phyloP scores from a whole-genome alignment of 1,140 invertebrate species.

The Drosophila aff. region DNA sequence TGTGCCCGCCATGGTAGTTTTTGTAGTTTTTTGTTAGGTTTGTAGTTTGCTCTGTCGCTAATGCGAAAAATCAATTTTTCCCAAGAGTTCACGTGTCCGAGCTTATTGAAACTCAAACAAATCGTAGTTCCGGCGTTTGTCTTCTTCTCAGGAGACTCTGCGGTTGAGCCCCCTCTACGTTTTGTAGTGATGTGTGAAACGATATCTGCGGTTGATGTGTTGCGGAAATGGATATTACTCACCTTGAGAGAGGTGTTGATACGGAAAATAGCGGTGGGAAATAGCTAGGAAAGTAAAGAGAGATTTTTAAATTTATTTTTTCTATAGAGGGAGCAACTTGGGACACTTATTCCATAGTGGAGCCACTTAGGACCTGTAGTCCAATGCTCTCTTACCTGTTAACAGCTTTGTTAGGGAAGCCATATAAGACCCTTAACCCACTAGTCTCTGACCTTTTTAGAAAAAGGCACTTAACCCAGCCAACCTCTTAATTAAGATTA shows the following conservation, averaged over 20 bases:
- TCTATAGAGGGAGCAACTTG: not conserved
- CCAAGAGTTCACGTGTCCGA: conserved; percentile 50
- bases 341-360: too few relatives aligned
- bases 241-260: conserved; percentile 14
- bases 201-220: conserved; percentile 36
- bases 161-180: conserved; percentile 25
- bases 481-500: too few relatives aligned
- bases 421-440: too few relatives aligned
- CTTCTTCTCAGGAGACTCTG: conserved; percentile 12
- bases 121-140: conserved; percentile 70
- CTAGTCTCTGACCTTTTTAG: too few relatives aligned
- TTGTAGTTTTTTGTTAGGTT: conserved; percentile 19
- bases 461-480: too few relatives aligned
- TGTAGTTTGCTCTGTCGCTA: conserved; percentile 52
- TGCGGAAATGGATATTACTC: conserved; percentile 48
- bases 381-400: too few relatives aligned
- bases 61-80: conserved; percentile 77
- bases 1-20: not conserved
- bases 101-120: conserved; percentile 72
- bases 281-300: not conserved
- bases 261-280: not conserved
- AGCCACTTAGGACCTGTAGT: too few relatives aligned
- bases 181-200: conserved; percentile 49
- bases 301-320: too few relatives aligned
- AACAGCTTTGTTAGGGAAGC: too few relatives aligned